Base-by-base conservation (phyloP, 1,140 invertebrate genomes). In the Cydia strobilella region DNA sequence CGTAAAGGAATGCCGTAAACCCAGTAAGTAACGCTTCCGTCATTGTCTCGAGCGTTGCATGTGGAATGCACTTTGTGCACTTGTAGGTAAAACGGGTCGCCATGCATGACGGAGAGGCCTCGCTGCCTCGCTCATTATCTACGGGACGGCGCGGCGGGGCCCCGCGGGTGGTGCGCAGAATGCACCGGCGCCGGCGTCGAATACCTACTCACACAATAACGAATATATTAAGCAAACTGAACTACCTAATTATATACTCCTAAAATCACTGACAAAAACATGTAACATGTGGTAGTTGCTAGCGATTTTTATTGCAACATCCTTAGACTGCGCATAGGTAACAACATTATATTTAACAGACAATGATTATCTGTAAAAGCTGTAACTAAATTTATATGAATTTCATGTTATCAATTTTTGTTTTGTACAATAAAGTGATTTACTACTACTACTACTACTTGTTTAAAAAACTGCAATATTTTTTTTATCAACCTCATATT, bases 81-180 rank as follows among this genome's bases (percentile, higher is more conserved):
- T 85, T 81, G 78, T 76, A 63, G 73, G 75, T 76, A 83, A 82
- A 85, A 82, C 80, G 78, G 77, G 80, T 81, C 80, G 79, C 76
- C 31, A 45, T 77, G 78, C 77, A 77, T 84, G 84, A 84, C 83
- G 77, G 85, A 86, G 86, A 87, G 82, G 81, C 73, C 82, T 82
- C 89, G 88, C 86, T 90, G 81, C 73, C 82, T 82, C 89, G 88
- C 86, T 90, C 85, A 86, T 88, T 89, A 89, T 89, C 86, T 87
- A 87, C 88, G 84, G 81, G 81, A 79, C 73, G 84, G 80, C 83
- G 87, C 73, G 84, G 80, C 83, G 87, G 82, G 90, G 90, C 87
- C 84, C 86, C 84, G 80, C 83, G 90, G 90, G 89, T 90, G 85
- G 86, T 79, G 82, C 80, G 75, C 72, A 66, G 65, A 73, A 78